Conservation (phyloP, 2,113 vertebrate species). For the Crotalus horridus region DNA sequence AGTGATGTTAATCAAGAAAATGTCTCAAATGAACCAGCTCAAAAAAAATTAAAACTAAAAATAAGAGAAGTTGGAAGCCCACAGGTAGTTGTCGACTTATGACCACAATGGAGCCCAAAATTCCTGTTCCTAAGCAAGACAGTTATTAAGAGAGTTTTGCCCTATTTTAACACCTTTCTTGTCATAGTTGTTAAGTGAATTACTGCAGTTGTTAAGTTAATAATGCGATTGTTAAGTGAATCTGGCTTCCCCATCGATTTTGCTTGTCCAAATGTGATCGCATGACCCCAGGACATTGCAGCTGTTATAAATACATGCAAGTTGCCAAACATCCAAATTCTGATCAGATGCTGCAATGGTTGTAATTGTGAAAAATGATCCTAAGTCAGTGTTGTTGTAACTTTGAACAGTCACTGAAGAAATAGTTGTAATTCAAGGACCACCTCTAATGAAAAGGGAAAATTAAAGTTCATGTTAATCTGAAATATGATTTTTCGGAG, state of each 20-base stretch:
- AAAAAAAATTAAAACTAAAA: neutral
- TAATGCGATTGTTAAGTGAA: neutral
- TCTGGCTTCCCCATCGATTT: neutral
- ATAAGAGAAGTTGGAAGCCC: neutral
- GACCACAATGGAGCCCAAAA: neutral
- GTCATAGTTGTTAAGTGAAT: neutral
- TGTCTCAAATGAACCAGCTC: neutral
- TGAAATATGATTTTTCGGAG: neutral
- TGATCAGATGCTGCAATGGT: neutral
- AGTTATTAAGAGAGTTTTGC: neutral
- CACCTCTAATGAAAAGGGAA: too few relatives aligned
- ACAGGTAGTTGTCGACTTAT: neutral
- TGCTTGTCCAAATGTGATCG: neutral
- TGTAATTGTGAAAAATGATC: too few relatives aligned
- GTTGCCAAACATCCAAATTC: neutral
- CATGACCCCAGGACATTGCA: neutral
- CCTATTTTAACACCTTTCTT: neutral
- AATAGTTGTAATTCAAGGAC: too few relatives aligned
- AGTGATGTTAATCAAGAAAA: neutral
- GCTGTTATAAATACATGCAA: neutral
- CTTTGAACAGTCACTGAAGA: too few relatives aligned
- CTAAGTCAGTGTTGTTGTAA: too few relatives aligned
- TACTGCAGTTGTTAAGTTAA: too few relatives aligned
- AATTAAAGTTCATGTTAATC: neutral
- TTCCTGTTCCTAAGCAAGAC: neutral